A percentile compares a stretch with the other conserved stretches of the same genome.
Conservation (phyloP, 2,113 vertebrate species). For the Dipodomys merriami region DNA sequence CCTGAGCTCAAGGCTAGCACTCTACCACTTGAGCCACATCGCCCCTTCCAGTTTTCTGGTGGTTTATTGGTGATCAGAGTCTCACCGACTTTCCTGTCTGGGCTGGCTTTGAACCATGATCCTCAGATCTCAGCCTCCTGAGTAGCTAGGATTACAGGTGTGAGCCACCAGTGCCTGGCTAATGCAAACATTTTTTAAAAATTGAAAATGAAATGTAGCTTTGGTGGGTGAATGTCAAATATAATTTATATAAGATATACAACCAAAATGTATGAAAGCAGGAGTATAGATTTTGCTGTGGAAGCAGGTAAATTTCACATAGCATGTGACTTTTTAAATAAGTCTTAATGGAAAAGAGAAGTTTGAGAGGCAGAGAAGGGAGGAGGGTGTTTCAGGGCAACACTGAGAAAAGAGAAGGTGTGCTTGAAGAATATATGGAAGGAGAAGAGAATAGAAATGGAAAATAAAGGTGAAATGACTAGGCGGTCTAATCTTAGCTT, state of each 20-base stretch:
- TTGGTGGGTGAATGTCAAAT: not conserved
- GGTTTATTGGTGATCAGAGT: no score
- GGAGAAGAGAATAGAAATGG: not conserved
- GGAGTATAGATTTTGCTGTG: slow-evolving; percentile 5
- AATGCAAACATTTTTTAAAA: not conserved
- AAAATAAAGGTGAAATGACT: not conserved
- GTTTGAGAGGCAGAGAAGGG: not conserved
- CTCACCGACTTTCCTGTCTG: no score
- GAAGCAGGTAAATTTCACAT: not conserved
- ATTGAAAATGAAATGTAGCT: slow-evolving; percentile 22
- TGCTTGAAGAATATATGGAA: not conserved
- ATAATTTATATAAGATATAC: not conserved
- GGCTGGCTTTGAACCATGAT: no score
- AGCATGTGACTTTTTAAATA: not conserved
- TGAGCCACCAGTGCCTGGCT: no score
- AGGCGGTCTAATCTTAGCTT: not conserved
- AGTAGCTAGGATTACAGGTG: no score
- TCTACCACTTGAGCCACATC: no score
- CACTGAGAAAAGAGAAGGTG: not conserved
- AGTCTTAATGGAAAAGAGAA: slow-evolving; percentile 2
- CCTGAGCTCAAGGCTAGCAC: no score
- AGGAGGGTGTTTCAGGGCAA: not conserved
- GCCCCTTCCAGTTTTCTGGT: no score
- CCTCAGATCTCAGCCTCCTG: no score
- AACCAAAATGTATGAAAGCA: slow-evolving; percentile 23